Evolutionary conservation across 1,140 invertebrate genomes (phyloP).

Genomic region (Fragariocoptes setiger): DNA sequence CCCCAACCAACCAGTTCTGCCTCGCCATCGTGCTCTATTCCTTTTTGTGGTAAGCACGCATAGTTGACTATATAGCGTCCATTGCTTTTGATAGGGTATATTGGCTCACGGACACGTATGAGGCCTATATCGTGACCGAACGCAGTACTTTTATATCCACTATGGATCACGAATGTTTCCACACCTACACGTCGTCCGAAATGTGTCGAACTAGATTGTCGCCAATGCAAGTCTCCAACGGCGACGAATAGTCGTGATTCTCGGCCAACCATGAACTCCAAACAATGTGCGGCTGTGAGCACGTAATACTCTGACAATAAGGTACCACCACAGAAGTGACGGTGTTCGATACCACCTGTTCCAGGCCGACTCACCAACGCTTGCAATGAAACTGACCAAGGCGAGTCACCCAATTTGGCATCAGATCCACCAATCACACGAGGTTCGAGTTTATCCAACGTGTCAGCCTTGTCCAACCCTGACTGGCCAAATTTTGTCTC

Average conservation of each 20-base stretch:
- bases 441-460: constrained; percentile 2
- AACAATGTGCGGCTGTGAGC: not conserved
- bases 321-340: not conserved
- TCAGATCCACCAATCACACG: constrained; percentile 66
- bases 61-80: not conserved
- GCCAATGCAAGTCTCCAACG: not conserved
- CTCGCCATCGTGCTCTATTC: not conserved
- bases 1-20: not conserved
- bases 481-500: too few species aligned
- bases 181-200: not conserved
- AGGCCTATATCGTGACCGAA: not conserved
- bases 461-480: too few species aligned
- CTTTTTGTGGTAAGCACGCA: not conserved
- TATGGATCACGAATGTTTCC: not conserved
- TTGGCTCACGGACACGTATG: not conserved
- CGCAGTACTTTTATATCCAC: not conserved
- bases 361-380: constrained; percentile 1
- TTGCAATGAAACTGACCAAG: not conserved
- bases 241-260: not conserved
- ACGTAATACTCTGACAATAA: not conserved
- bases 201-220: not conserved
- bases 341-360: not conserved
- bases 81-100: not conserved
- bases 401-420: constrained; percentile 18
- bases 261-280: not conserved